A percentile compares a stretch with the other conserved stretches of the same genome.
Conservation (phyloP, 2,113 vertebrate genomes). For the Esox niger region DNA sequence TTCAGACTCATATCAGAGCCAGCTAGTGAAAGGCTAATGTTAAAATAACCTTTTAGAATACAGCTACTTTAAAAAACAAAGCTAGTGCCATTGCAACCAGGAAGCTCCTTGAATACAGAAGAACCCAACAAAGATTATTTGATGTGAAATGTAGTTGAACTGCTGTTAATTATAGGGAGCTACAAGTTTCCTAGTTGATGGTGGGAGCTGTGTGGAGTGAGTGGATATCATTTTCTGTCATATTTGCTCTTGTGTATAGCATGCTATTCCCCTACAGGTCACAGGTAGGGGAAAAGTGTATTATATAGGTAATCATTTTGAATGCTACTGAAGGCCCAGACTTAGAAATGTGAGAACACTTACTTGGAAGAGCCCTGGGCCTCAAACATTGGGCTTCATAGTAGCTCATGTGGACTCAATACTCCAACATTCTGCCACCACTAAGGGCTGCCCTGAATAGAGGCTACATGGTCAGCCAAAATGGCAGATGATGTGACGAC, state of each 20-base stretch:
- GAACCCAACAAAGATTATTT: neutral
- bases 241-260: neutral
- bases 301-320: too few species aligned
- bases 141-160: neutral
- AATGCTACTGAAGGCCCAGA: neutral
- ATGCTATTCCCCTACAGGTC: too few species aligned
- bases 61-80: too few species aligned
- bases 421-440: conserved; percentile 12
- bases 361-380: neutral
- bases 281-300: too few species aligned
- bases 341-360: neutral
- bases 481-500: conserved; percentile 12
- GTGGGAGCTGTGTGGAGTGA: neutral
- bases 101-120: neutral
- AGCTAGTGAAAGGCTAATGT: too few species aligned
- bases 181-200: neutral
- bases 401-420: neutral
- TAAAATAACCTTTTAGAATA: too few species aligned
- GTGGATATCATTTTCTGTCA: neutral
- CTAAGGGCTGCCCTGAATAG: conserved; percentile 6
- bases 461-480: conserved; percentile 3
- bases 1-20: too few species aligned
- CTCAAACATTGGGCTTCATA: conserved; percentile 3
- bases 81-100: too few species aligned
- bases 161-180: neutral